phyloP scores from a whole-genome alignment of 2,888 invertebrate genomes.

The Cybosia mesomella region DNA sequence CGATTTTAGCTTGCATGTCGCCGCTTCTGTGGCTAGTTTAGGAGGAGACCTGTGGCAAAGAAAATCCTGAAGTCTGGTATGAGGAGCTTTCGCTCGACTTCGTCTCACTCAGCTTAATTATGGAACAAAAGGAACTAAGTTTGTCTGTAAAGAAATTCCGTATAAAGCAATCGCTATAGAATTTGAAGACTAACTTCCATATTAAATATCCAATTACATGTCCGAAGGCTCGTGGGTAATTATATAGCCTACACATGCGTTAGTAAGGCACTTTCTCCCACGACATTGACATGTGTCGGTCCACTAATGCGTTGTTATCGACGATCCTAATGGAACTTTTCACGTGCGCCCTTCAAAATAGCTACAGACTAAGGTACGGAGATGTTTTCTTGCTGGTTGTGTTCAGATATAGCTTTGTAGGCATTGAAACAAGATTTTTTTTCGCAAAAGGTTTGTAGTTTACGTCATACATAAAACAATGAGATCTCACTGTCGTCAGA shows the following conservation, averaged over 20 bases:
- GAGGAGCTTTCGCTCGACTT: too few relatives aligned
- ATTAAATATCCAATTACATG: conserved; percentile 11
- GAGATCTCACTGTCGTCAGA: too few relatives aligned
- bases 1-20: too few relatives aligned
- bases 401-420: neutral
- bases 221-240: conserved; percentile 26
- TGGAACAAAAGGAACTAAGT: neutral
- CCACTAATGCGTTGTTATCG: conserved; percentile 59
- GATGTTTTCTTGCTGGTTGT: neutral
- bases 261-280: conserved; percentile 34
- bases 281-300: conserved; percentile 54
- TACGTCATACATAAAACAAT: too few relatives aligned
- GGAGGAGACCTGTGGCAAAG: too few relatives aligned
- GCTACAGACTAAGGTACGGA: neutral
- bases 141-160: neutral
- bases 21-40: too few relatives aligned
- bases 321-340: conserved; percentile 55
- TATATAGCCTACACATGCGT: conserved; percentile 18
- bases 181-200: neutral
- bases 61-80: too few relatives aligned
- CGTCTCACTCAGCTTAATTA: too few relatives aligned
- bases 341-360: conserved; percentile 23
- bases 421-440: neutral
- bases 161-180: neutral
- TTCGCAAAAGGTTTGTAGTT: too few relatives aligned